Conservation (phyloP, 2,888 invertebrate species). For the Drosophila testacea region DNA sequence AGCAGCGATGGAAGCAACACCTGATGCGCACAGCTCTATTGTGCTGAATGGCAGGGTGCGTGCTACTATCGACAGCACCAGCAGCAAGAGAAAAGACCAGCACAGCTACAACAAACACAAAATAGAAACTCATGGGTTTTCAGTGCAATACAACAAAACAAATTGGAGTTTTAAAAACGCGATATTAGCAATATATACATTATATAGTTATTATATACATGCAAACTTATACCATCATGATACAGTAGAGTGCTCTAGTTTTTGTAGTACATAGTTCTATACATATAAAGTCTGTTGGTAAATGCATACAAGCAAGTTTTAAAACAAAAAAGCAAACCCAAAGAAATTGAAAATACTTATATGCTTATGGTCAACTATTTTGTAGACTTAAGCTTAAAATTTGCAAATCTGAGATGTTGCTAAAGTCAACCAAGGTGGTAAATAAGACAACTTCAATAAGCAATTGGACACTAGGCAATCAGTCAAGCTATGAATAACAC, state of each 20-base stretch:
- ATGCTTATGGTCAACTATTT: conserved; percentile 11
- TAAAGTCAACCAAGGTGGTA: conserved; percentile 11
- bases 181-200: conserved; percentile 28
- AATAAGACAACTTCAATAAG: conserved; percentile 54
- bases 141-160: conserved; percentile 66
- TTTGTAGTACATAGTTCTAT: conserved; percentile 57
- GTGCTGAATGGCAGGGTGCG: conserved; percentile 68
- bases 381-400: conserved; percentile 38
- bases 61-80: conserved; percentile 65
- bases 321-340: conserved; percentile 27
- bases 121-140: conserved; percentile 76
- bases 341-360: conserved; percentile 42
- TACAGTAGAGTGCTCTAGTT: conserved; percentile 66
- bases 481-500: conserved; percentile 64
- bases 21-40: conserved; percentile 73
- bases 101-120: conserved; percentile 53
- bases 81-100: conserved; percentile 56
- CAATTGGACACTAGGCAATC: conserved; percentile 68
- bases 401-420: conserved; percentile 38
- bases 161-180: conserved; percentile 65
- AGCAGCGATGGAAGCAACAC: conserved; percentile 63
- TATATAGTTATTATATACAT: neutral
- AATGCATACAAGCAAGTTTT: conserved; percentile 50
- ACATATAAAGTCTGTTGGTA: conserved; percentile 60
- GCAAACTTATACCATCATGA: conserved; percentile 8